These are phyloP conservation scores for Zeus faber DNA, from an alignment of 2,113 vertebrate genomes.

Conservation along the genomic window DNA sequence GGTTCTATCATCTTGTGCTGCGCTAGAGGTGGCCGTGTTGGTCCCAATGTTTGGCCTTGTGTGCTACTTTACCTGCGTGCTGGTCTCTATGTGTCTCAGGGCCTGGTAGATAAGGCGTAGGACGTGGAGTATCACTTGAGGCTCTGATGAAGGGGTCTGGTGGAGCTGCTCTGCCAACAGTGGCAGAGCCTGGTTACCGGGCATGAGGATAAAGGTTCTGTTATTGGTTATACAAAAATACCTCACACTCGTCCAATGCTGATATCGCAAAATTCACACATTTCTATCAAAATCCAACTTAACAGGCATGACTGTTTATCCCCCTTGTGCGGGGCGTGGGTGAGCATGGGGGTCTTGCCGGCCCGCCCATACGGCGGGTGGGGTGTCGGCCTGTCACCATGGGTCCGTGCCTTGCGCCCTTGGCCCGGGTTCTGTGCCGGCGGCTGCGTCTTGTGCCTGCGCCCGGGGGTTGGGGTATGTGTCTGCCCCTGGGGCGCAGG, in stretches of 20 bases:
- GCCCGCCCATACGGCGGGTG: no score
- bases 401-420: no score
- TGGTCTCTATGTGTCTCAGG: constrained; percentile 77
- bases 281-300: no score
- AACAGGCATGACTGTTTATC: no score
- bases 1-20: no score
- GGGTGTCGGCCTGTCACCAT: no score
- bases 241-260: not conserved
- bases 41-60: not conserved
- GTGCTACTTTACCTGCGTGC: constrained; percentile 71
- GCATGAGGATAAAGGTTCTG: not conserved
- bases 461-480: no score
- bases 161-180: constrained; percentile 81
- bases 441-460: no score
- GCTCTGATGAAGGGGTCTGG: constrained; percentile 71
- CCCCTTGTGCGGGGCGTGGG: not conserved
- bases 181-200: constrained; percentile 76
- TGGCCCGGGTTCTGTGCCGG: no score
- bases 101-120: constrained; percentile 82
- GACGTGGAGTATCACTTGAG: constrained; percentile 72
- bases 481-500: no score
- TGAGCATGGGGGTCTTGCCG: no score
- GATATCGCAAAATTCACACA: not conserved
- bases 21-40: not conserved
- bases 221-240: not conserved